Percentiles rank a stretch among this genome's conserved stretches.
Evolutionary conservation across 2,113 vertebrate species (phyloP).

Genomic region (Empidonax alnorum): DNA sequence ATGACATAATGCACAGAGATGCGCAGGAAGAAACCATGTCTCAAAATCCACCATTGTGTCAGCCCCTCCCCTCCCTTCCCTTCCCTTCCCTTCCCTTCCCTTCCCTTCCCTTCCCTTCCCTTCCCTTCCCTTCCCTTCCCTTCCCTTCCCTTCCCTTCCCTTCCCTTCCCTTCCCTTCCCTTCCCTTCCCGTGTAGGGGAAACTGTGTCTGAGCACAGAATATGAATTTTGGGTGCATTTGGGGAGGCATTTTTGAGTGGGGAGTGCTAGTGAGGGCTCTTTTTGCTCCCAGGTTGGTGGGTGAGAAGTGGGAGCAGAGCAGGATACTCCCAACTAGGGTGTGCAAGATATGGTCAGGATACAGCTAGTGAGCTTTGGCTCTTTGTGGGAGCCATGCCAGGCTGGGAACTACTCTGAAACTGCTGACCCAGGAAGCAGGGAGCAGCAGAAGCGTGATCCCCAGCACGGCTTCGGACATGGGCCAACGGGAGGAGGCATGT

Average conservation of each 20-base stretch:
- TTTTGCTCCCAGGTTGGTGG: background rate
- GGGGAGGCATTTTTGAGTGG: background rate
- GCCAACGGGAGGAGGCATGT: background rate
- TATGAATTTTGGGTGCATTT: background rate
- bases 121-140: background rate
- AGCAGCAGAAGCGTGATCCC: background rate
- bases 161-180: background rate
- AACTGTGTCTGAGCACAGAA: background rate
- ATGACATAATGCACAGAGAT: background rate
- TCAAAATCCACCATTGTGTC: background rate
- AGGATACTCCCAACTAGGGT: background rate
- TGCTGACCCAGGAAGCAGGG: background rate
- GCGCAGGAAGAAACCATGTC: rapidly evolving
- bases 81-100: background rate
- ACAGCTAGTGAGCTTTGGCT: background rate
- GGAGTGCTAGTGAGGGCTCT: background rate
- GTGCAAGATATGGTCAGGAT: background rate
- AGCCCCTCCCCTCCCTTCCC: no score
- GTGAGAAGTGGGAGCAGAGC: background rate
- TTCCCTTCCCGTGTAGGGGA: background rate
- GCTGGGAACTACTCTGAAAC: background rate
- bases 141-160: background rate
- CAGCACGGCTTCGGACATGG: rapidly evolving
- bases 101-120: background rate
- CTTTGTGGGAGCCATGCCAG: background rate